Conservation (phyloP, 2,888 invertebrate genomes). For the Drosophila sordidapex region DNA sequence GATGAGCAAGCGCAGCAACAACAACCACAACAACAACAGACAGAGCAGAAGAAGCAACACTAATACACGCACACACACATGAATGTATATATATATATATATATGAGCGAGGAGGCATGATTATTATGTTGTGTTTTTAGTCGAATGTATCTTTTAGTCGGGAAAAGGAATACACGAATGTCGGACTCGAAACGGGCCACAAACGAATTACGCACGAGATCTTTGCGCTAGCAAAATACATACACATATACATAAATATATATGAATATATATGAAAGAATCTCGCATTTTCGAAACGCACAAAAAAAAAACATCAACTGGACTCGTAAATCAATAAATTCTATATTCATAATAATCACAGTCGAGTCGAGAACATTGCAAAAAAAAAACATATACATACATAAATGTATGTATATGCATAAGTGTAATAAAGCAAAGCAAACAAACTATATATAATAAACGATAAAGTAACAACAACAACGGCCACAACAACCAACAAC, state of each 20-base stretch:
- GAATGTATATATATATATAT: slow-evolving; percentile 16
- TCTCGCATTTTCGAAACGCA: slow-evolving; percentile 52
- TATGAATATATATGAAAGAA: slow-evolving; percentile 30
- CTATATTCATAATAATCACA: slow-evolving; percentile 39
- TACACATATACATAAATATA: slow-evolving; percentile 20
- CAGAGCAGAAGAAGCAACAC: slow-evolving; percentile 42
- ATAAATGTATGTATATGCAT: slow-evolving; percentile 10
- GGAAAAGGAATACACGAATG: slow-evolving; percentile 78
- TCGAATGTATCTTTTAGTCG: slow-evolving; percentile 79
- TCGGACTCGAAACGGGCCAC: slow-evolving; percentile 54
- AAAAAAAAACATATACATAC: slow-evolving; percentile 10
- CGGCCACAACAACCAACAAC: slow-evolving; percentile 28
- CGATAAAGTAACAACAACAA: slow-evolving; percentile 29
- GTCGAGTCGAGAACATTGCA: slow-evolving; percentile 11
- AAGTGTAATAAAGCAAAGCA: slow-evolving; percentile 17
- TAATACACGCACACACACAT: slow-evolving; percentile 29
- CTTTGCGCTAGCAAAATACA: slow-evolving; percentile 22
- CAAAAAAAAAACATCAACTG: slow-evolving; percentile 26
- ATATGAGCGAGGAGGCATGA: slow-evolving; percentile 48
- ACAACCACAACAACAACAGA: slow-evolving; percentile 32
- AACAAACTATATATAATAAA: slow-evolving; percentile 22
- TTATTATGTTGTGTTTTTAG: slow-evolving; percentile 75
- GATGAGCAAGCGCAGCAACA: slow-evolving; percentile 67
- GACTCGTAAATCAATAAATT: slow-evolving; percentile 52
- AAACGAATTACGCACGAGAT: slow-evolving; percentile 63